Evolutionary conservation across 1,140 invertebrate species (phyloP), one percentile per base, ranked within the genome.

Genomic region (Drosophila parvula): DNA sequence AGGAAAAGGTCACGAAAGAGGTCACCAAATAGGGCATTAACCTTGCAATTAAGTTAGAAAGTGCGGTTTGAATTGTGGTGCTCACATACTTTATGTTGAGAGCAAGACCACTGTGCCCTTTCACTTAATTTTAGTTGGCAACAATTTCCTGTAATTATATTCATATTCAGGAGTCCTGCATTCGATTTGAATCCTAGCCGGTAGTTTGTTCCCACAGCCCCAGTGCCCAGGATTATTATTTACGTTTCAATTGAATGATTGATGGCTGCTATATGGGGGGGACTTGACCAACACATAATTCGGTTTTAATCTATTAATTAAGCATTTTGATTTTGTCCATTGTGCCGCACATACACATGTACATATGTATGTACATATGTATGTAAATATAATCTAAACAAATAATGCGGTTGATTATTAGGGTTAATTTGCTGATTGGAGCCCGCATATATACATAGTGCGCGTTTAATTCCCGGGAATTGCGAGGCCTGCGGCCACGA

Each of bases 221-320:
- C 22, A 22, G 38, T 64, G 68, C 34, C 57, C 48, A 60, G 70
- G 81, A 76, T 85, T 75, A 79, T 81, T 86, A 86, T 86, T 88
- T 79, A 68, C 67, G 76, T 88, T 82, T 83, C 76, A 79, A 88
- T 86, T 88, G 71, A 88, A 83, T 82, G 71, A 71, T 68, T 68
- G 75, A 71, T 64, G 45, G 45, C 47, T 38, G 57, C 53, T 43
- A 16, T 36, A 43, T 40, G 41, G 45, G 47, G 45, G 47, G 44
- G 55, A 40, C 43, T n/a, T 63, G 56, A 60, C 53, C 70, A 55
- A 59, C 60, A 65, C 60, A 77, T 79, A 88, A 82, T 88, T 88
- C 63, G 55, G 67, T 86, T 86, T 88, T 88, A 86, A 86, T 86
- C 83, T 88, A 88, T 88, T 88, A 83, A 86, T 86, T 86, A 86